Evolutionary conservation across 1,140 invertebrate genomes (phyloP).

Genomic region (Drosophila setifemur): DNA sequence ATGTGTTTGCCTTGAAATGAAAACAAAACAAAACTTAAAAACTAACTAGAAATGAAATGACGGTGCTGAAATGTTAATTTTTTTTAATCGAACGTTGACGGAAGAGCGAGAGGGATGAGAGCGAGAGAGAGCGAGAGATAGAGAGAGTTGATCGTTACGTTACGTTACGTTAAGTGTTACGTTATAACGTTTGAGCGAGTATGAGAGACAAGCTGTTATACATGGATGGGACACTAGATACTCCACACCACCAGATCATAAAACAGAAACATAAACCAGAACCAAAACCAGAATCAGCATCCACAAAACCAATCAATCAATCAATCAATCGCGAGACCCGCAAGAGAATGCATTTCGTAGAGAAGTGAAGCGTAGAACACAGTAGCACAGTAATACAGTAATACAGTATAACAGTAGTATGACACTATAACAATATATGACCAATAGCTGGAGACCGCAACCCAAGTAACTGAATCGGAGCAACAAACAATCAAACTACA

Average conservation of each 20-base stretch:
- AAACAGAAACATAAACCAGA: constrained; percentile 18
- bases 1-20: constrained; percentile 81
- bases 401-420: constrained; percentile 30
- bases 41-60: constrained; percentile 59
- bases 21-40: constrained; percentile 40
- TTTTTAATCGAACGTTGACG: constrained; percentile 59
- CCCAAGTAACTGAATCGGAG: constrained; percentile 73
- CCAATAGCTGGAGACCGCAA: constrained; percentile 50
- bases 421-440: constrained; percentile 6
- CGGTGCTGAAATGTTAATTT: constrained; percentile 82
- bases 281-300: constrained; percentile 19
- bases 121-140: background rate
- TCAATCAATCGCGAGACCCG: constrained; percentile 1
- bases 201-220: constrained; percentile 66
- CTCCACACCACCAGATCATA: constrained; percentile 5
- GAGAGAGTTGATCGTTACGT: constrained; percentile 8
- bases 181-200: constrained; percentile 47
- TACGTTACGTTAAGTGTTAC: constrained; percentile 57
- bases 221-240: constrained; percentile 33
- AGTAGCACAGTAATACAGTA: constrained; percentile 16
- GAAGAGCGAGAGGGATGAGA: background rate
- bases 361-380: constrained; percentile 5
- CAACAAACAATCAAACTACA: constrained; percentile 78
- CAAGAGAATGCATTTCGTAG: constrained; percentile 32
- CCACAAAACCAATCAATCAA: background rate